These are phyloP conservation scores for Seriola aureovittata DNA, from an alignment of 2,113 vertebrate genomes.

Conservation along the genomic window DNA sequence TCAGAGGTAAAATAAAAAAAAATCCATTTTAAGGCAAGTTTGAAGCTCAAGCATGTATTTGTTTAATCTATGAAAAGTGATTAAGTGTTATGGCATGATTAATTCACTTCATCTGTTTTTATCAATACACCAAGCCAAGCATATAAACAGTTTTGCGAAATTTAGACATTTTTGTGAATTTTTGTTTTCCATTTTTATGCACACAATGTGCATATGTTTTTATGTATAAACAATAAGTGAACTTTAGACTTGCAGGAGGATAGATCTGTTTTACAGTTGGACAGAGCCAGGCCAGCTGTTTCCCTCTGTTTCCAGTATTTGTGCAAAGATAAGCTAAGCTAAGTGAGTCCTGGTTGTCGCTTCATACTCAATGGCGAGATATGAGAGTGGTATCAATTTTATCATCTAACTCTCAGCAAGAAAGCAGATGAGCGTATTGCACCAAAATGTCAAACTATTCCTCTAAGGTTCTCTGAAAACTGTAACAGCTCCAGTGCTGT, in stretches of 20 bases:
- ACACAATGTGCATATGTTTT: not conserved
- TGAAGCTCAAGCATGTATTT: not conserved
- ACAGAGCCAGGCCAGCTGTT: too few species aligned
- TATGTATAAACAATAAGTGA: not conserved
- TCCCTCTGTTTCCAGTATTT: not conserved
- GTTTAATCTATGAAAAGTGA: not conserved
- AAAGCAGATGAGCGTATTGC: not conserved
- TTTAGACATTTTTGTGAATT: not conserved
- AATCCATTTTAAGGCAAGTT: too few species aligned
- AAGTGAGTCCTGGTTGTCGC: not conserved
- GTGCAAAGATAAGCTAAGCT: not conserved
- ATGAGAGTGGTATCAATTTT: not conserved
- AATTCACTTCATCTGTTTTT: not conserved
- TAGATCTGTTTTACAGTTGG: too few species aligned
- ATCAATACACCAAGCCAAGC: not conserved
- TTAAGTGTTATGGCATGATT: too few species aligned
- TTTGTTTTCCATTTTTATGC: not conserved
- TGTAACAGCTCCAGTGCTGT: not conserved
- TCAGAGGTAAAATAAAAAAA: too few species aligned
- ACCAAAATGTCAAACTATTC: not conserved
- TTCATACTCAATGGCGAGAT: not conserved
- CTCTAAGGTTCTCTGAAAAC: not conserved
- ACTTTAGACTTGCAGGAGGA: too few species aligned
- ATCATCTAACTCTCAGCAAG: not conserved
- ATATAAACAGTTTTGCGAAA: not conserved